Evolutionary conservation across 2,797 vertebrate genomes (phyloP).

Genomic region (Takifugu ocellatus): DNA sequence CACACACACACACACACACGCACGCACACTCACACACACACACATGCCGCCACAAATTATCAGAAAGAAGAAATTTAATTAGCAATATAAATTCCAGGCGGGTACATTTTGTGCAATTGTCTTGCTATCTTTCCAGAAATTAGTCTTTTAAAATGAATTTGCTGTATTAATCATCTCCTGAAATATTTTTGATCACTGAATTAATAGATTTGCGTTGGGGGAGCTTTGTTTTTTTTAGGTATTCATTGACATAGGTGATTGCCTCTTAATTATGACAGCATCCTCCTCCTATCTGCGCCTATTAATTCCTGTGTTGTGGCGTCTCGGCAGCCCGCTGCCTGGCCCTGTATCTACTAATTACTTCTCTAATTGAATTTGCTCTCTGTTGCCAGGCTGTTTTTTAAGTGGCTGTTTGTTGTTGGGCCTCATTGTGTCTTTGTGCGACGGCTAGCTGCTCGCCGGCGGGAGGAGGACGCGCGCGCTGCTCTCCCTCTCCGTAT

Average conservation of each 20-base stretch:
- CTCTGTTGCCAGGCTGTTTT: slow-evolving; percentile 98
- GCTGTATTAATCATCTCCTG: slow-evolving; percentile 97
- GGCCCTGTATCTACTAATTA: slow-evolving; percentile 99
- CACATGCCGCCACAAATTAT: slow-evolving; percentile 86
- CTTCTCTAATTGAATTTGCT: slow-evolving; percentile 99
- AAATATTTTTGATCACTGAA: slow-evolving; percentile 99
- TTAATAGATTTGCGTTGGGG: slow-evolving; percentile 93
- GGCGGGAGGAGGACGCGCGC: slow-evolving; percentile 51
- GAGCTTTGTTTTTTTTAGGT: slow-evolving; percentile 71
- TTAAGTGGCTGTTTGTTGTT: slow-evolving; percentile 98
- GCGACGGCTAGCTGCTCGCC: slow-evolving; percentile 78
- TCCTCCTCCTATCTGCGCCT: slow-evolving; percentile 92
- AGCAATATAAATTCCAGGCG: slow-evolving; percentile 98
- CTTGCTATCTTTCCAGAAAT: slow-evolving; percentile 99
- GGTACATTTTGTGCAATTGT: slow-evolving; percentile 96
- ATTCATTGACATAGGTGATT: slow-evolving; percentile 99
- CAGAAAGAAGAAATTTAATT: slow-evolving; percentile 90
- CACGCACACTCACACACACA: slow-evolving; percentile 6
- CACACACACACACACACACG: slow-evolving; percentile 13
- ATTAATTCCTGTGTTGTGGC: slow-evolving; percentile 99
- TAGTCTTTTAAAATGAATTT: slow-evolving; percentile 99
- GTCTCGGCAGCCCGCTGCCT: slow-evolving; percentile 93
- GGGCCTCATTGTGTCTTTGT: slow-evolving; percentile 97
- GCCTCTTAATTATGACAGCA: slow-evolving; percentile 99
- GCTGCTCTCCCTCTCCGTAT: slow-evolving; percentile 32